phyloP scores from a whole-genome alignment of 2,888 invertebrate species.

The Chrysolina haemoptera region DNA sequence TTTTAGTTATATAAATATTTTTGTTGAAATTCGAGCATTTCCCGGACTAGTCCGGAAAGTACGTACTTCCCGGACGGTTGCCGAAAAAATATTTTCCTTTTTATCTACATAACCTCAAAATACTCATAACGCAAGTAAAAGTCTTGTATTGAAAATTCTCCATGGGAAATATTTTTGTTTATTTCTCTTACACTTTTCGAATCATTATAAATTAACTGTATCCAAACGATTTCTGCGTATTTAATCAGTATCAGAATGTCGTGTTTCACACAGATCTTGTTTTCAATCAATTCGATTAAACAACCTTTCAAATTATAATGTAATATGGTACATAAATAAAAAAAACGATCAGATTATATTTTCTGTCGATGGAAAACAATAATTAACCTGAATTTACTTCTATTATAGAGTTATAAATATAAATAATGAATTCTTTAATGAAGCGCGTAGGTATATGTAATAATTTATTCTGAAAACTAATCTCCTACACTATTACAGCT shows the following conservation, averaged over 20 bases:
- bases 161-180: neutral
- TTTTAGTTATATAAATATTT: too few species aligned
- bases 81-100: too few species aligned
- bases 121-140: too few species aligned
- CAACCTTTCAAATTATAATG: slow-evolving; percentile 17
- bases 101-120: too few species aligned
- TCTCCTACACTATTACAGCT: slow-evolving; percentile 13
- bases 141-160: too few species aligned
- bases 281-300: neutral
- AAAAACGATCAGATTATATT: neutral
- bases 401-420: slow-evolving; percentile 22
- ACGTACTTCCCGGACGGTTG: too few species aligned
- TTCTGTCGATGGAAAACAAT: slow-evolving; percentile 2
- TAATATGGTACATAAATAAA: slow-evolving; percentile 4
- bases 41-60: too few species aligned
- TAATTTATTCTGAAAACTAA: slow-evolving; percentile 9
- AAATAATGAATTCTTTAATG: slow-evolving; percentile 7
- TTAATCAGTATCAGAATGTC: neutral
- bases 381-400: slow-evolving; percentile 21
- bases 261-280: neutral
- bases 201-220: neutral
- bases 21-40: too few species aligned
- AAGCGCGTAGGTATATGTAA: slow-evolving; percentile 15
- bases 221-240: neutral
- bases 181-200: neutral